Evolutionary conservation across 2,888 invertebrate genomes (phyloP), one percentile per base, ranked within the genome.

Genomic region (Arge pagana): DNA sequence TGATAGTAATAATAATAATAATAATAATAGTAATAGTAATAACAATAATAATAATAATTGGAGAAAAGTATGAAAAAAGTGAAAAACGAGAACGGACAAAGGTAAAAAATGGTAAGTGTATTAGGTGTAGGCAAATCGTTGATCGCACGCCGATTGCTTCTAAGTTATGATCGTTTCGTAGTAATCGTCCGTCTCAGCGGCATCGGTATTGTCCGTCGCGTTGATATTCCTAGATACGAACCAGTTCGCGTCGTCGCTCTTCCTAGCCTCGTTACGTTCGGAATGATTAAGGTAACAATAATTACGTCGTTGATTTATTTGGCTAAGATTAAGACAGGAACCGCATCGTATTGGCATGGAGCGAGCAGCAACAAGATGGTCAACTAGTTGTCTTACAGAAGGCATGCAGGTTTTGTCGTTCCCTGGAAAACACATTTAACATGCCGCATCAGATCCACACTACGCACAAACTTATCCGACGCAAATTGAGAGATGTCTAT

Each of bases 321-420:
- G 59, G 64, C 68, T 73, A 72, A 72, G 71, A 66, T 71, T 68
- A 68, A 69, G 71, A 64, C 71, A 68, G 62, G 72, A 66, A 62
- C 72, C 68, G 66, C 72, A 67, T 71, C 70, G 70, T 64, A 70
- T 70, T 64, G 71, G 70, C 67, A 72, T 68, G 62, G 64, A 68
- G 70, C 64, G 72, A 71, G 67, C 72, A 69, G 72, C 71, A 66
- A 70, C 66, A 62, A 71, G 71, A 72, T 71, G 68, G 71, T 72
- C 71, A 73, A 74, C 72, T 71, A 74, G 70, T 71, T 74, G 71
- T 72, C 68, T 74, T 81, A 83, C 77, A 80, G 80, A 75, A 82
- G 82, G 79, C 83, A 83, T 83, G 83, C 83, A 82, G 82, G 80
- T 75, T 77, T 77, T 75, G 73, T 71, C 64, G 74, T 68, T 71